phyloP scores from a whole-genome alignment of 2,113 vertebrate genomes.

The Rhizomys pruinosus region DNA sequence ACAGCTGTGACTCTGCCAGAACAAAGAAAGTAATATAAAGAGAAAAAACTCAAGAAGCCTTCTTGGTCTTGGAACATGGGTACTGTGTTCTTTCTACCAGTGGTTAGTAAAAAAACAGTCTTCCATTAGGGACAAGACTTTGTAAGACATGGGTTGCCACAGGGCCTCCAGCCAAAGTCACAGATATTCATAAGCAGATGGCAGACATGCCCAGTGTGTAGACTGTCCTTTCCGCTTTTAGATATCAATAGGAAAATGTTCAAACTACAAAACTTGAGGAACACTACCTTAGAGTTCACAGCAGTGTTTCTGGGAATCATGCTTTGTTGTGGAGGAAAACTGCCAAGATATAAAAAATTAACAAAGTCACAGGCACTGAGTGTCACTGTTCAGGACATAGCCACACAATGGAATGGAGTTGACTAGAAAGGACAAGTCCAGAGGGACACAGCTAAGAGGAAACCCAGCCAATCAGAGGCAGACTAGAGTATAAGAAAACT shows the following conservation, averaged over 20 bases:
- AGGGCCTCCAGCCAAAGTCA: neutral
- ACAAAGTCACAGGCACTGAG: neutral
- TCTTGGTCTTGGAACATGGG: neutral
- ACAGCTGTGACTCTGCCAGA: neutral
- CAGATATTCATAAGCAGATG: neutral
- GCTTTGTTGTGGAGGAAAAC: neutral
- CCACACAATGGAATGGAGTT: neutral
- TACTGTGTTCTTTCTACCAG: neutral
- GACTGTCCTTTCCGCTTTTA: neutral
- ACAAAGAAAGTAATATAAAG: accelerated
- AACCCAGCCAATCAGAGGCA: neutral
- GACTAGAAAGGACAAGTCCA: neutral
- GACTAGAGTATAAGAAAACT: neutral
- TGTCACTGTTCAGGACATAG: neutral
- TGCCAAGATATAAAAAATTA: neutral
- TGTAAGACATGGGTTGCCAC: neutral
- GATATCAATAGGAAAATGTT: neutral
- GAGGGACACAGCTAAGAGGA: neutral
- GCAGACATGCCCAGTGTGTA: neutral
- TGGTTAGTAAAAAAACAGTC: neutral
- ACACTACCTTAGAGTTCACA: neutral
- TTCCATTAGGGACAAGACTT: neutral
- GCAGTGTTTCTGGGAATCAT: too few species aligned
- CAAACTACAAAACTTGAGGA: neutral
- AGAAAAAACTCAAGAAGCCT: neutral